Evolutionary conservation across 64 coral and sea anemone genomes (phyloP).

Genomic region (Montipora cactus): DNA sequence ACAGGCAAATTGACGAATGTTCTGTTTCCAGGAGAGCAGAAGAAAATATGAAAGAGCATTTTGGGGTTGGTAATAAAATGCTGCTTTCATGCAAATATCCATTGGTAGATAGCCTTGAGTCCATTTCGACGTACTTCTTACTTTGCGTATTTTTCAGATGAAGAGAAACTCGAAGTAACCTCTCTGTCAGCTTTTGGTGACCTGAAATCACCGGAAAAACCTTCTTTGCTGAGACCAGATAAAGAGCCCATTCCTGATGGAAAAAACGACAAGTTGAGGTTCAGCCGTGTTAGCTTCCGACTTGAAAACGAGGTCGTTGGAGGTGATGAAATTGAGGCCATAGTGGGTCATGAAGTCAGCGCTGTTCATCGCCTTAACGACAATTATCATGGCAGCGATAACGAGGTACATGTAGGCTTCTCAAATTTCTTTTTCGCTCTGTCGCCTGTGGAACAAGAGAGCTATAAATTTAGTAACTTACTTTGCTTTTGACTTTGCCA

Average conservation of each 20-base stretch:
- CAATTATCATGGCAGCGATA: conserved; percentile 14
- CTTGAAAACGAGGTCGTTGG: conserved; percentile 56
- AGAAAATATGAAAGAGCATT: no score
- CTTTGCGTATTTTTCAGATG: background rate
- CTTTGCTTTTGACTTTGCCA: background rate
- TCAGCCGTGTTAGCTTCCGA: conserved; percentile 82
- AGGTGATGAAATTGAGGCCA: conserved; percentile 34
- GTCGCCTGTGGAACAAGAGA: background rate
- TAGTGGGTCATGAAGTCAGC: conserved; percentile 70
- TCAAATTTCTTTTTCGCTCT: background rate
- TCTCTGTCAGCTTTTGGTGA: conserved; percentile 56
- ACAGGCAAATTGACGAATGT: no score
- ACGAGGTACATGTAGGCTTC: background rate
- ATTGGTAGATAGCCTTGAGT: no score
- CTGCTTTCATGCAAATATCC: no score
- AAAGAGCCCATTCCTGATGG: background rate
- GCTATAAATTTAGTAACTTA: background rate
- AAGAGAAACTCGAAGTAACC: background rate
- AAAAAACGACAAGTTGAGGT: conserved; percentile 18
- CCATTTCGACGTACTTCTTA: no score
- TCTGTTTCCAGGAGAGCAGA: no score
- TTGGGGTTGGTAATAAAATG: no score
- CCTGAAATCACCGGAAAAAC: conserved; percentile 84
- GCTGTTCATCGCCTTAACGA: conserved; percentile 38
- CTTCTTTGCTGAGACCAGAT: conserved; percentile 18